These are phyloP conservation scores for Pyrocephalus nanus DNA, from an alignment of 2,797 vertebrate genomes.

Conservation along the genomic window DNA sequence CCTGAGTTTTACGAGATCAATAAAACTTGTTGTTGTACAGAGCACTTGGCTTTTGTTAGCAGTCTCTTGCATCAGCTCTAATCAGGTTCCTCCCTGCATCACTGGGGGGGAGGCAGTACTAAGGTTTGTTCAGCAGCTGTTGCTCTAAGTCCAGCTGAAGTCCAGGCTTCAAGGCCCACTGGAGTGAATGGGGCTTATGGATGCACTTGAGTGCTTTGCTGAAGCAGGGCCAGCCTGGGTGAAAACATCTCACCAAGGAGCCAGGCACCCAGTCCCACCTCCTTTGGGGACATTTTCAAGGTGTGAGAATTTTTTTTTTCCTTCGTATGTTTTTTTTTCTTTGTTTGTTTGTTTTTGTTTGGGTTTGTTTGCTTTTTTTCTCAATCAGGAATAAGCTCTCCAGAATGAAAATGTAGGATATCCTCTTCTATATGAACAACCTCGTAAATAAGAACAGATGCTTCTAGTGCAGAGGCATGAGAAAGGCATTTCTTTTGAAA, in stretches of 20 bases:
- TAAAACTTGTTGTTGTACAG: conserved; percentile 52
- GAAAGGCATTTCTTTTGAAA: conserved; percentile 43
- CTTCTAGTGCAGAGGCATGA: neutral
- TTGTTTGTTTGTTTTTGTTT: neutral
- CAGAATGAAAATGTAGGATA: conserved; percentile 9
- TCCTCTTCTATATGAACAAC: neutral
- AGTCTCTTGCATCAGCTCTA: neutral
- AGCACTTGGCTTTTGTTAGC: conserved; percentile 1
- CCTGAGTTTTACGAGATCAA: conserved; percentile 33
- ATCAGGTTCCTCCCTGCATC: neutral
- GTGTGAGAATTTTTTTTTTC: neutral
- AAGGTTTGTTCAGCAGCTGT: neutral
- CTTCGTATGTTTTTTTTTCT: neutral
- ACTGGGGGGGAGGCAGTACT: neutral
- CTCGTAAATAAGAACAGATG: conserved; percentile 40
- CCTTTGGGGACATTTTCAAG: neutral
- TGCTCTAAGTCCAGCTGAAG: neutral
- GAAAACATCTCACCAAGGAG: neutral
- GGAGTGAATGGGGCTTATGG: neutral
- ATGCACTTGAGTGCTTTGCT: neutral
- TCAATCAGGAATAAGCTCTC: neutral
- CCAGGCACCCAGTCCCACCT: neutral
- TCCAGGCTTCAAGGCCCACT: neutral
- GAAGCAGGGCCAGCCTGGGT: neutral
- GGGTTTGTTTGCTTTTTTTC: neutral